Conservation (phyloP, 2,113 vertebrate genomes). For the Petroica traversi region DNA sequence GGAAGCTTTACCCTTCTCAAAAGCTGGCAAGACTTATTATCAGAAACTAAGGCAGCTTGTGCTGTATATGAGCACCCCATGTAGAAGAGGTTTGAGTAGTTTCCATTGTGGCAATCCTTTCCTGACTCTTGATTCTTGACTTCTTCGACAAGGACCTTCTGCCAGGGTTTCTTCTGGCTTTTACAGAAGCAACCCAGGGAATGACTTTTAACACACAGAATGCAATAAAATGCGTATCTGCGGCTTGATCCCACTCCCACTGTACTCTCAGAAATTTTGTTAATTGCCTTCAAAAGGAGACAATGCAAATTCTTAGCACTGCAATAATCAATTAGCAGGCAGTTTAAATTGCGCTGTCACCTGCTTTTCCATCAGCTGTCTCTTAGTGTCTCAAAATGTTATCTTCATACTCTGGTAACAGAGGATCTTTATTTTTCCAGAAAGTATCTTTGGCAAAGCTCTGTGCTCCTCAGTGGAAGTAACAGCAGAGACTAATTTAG, state of each 20-base stretch:
- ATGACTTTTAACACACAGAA: background rate
- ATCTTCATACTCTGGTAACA: background rate
- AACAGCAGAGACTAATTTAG: background rate
- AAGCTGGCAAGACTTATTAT: background rate
- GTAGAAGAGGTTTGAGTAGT: background rate
- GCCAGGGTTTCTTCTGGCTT: conserved; percentile 3
- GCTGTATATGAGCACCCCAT: fast-evolving
- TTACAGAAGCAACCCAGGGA: background rate
- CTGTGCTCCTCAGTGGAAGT: background rate
- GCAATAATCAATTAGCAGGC: background rate
- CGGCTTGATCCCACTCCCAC: background rate
- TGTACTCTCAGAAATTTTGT: background rate
- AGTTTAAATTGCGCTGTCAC: background rate
- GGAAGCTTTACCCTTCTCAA: background rate
- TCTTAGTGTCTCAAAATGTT: background rate
- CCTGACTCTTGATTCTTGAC: background rate
- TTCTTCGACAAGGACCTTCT: conserved; percentile 3
- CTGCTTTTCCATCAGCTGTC: background rate
- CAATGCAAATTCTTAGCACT: background rate
- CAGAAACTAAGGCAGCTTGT: background rate
- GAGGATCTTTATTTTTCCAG: background rate
- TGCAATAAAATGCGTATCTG: background rate
- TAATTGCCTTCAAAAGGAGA: background rate
- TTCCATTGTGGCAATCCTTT: conserved; percentile 12
- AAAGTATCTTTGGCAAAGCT: background rate